Evolutionary conservation across 1,140 invertebrate species (phyloP), one percentile per base, ranked within the genome.

Genomic region (Drosophila seguyi): DNA sequence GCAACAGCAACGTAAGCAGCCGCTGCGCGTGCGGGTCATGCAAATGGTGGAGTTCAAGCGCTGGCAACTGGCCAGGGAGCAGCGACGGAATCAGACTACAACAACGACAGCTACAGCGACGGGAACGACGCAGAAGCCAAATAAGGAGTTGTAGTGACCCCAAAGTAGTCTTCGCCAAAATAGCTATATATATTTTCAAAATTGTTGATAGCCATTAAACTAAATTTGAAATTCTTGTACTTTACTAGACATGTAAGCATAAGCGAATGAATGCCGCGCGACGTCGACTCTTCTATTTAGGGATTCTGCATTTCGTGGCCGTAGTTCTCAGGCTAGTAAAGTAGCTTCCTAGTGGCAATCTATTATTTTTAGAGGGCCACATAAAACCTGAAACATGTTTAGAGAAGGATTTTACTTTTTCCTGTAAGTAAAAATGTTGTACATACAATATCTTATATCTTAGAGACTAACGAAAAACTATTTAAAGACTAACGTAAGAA

Each of bases 21-120:
- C 75, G 47, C 27, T 92, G 22, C 73, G 75, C 8, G 85, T 90
- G 20, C 80, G 91, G 27, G 75, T 92, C 6, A 90, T 92, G 91
- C 91, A 92, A 67, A 92, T 92, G 91, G 79, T 92, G 27, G 91
- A 92, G 59, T 92, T 92, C 39, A 92, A 92, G 59, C 85, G 91
- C 14, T 92, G 91, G 91, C 88, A 92, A 47, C 41, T 92, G 36
- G 78, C 91, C 48, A 92, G 84, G 59, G 88, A 90, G 53, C 79
- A 80, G 36, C 79, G 75, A 48, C 55, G 52, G 14, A 86, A 90
- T 20, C 75, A 83, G 20, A 82, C 86, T 11, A 25, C 76, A 20
- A 52, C 79, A 13, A 47, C 81, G 10, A 42, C 56, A 39, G 41
- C 78, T 8, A 45, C 56, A 36, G 48, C 79, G n/a, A 50, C 48